Evolutionary conservation across 2,797 vertebrate genomes (phyloP), one percentile per base, ranked within the genome.

Genomic region (Propithecus deckenii): DNA sequence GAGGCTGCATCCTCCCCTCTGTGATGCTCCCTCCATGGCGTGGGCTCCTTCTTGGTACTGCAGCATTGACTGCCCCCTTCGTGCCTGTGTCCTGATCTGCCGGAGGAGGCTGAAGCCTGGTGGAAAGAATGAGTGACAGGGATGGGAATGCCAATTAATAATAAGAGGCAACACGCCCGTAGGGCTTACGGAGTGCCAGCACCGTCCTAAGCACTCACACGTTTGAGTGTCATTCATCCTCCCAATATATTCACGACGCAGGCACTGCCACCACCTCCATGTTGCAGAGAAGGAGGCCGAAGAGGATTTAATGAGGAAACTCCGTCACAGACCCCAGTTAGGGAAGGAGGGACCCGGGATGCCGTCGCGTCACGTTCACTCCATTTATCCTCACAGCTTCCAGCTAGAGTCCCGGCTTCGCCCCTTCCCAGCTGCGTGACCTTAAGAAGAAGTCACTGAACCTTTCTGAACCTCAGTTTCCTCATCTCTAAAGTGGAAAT

Each of bases 231-330:
- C 61, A 65, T 65, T 65, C 7, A n/a, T n/a, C 32, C 61, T 87
- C n/a, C 5, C 83, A 71, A 10, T 35, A 14, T 71, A 48, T 30
- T 71, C 0, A 2, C 14, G 6, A 35, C 2, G 5, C 80, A 65
- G 43, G 46, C 38, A 43, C 76, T 25, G 71, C 65, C 71, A 71
- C 75, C 55, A 65, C 71, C 55, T 74, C 35, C 13, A 28, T 61
- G 74, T 92, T 85, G n/a, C 71, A 71, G 43, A 74, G 67, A 65
- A 89, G 75, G 57, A 81, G 84, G 52, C 78, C 9, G 14, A 91
- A 79, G 81, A 87, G 28, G 72, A 46, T 69, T 43, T 35, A 2
- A 6, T 20, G 46, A 63, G 63, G 59, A 52, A 46, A 7, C 46
- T 84, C 11, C 12, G 87, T 72, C 35, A 28, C 83, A 86, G 90